Conservation (phyloP, 2,888 invertebrate genomes). For the Liodrosophila aerea region DNA sequence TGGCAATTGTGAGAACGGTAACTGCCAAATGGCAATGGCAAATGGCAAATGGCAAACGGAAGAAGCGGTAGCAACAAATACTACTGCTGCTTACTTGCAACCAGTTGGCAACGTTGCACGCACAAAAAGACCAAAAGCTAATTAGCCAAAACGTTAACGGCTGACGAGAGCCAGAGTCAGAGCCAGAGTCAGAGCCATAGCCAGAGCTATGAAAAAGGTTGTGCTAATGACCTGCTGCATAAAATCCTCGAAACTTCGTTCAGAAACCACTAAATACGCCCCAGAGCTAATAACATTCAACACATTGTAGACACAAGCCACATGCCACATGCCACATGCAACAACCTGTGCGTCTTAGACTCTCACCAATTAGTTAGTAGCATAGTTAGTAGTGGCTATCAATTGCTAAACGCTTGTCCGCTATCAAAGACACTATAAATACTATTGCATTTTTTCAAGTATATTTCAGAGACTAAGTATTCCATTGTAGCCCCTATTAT, state of each 20-base stretch:
- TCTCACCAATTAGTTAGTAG: no score
- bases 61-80: conserved; percentile 3
- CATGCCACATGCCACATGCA: conserved; percentile 18
- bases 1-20: conserved; percentile 21
- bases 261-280: conserved; percentile 14
- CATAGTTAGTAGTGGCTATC: not conserved
- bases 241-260: conserved; percentile 27
- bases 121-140: conserved; percentile 63
- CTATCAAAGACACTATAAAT: no score
- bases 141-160: conserved; percentile 71
- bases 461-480: no score
- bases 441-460: no score
- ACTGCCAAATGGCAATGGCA: conserved; percentile 19
- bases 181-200: no score
- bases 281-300: conserved; percentile 36
- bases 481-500: no score
- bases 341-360: not conserved
- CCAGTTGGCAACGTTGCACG: conserved; percentile 1
- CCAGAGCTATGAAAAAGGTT: conserved; percentile 65
- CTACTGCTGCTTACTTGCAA: not conserved
- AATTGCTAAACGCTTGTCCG: not conserved
- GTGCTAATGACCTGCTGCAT: conserved; percentile 50
- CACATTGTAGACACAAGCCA: conserved; percentile 39
- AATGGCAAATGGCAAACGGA: conserved; percentile 18
- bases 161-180: conserved; percentile 45